phyloP scores from a whole-genome alignment of 92 coral and sea anemone genomes.

The Phenganax subtilis region DNA sequence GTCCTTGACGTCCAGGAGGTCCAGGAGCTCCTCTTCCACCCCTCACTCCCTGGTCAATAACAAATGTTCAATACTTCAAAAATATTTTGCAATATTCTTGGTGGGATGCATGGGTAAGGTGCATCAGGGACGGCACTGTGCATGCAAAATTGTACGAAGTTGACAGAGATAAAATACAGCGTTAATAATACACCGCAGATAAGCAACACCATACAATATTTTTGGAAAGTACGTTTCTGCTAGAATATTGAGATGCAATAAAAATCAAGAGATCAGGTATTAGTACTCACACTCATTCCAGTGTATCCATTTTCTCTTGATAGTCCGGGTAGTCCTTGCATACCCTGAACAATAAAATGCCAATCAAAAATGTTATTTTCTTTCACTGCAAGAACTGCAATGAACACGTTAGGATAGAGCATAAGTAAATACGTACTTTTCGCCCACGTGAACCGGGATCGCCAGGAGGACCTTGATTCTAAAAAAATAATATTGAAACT shows the following conservation, averaged over 20 bases:
- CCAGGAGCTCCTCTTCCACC: constrained; percentile 56
- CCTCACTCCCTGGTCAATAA: constrained; percentile 45
- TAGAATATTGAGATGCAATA: not conserved
- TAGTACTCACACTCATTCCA: constrained; percentile 39
- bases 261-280: not conserved
- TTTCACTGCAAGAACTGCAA: not conserved
- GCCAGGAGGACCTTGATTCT: constrained; percentile 50
- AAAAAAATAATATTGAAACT: constrained; percentile 21
- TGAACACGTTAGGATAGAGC: not conserved
- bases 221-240: constrained; percentile 21
- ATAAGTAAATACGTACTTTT: constrained; percentile 42
- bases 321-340: constrained; percentile 48
- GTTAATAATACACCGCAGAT: no score
- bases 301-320: constrained; percentile 38
- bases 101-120: no score
- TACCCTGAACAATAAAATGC: not conserved
- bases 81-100: no score
- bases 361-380: not conserved
- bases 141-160: no score
- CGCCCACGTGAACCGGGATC: constrained; percentile 51
- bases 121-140: no score
- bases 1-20: constrained; percentile 51
- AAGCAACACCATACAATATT: no score
- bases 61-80: no score
- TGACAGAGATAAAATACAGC: no score